A percentile compares a stretch with the other conserved stretches of the same genome.
Evolutionary conservation across 92 coral and sea anemone genomes (phyloP).

Genomic region (Paramuricea clavata): DNA sequence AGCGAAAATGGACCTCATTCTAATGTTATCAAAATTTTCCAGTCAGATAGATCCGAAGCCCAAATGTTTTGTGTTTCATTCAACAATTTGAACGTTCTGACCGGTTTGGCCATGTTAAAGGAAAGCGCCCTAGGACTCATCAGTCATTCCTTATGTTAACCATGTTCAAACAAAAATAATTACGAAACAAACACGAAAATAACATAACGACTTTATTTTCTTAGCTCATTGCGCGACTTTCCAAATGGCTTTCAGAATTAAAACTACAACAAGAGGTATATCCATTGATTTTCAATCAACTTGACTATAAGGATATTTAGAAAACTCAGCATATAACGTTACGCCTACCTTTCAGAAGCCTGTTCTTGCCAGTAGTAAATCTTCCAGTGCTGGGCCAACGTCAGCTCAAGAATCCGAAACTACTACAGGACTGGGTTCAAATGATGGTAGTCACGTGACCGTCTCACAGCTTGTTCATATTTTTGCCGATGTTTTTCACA

Average conservation of each 20-base stretch:
- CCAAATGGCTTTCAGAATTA: constrained; percentile 79
- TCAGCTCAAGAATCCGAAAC: background rate
- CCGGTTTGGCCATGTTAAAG: too few relatives aligned
- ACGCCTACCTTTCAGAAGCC: background rate
- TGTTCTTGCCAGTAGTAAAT: background rate
- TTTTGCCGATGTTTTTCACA: constrained; percentile 32
- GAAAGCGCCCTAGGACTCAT: too few relatives aligned
- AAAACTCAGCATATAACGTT: background rate
- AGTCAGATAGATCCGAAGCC: too few relatives aligned
- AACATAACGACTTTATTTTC: background rate
- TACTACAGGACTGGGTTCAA: background rate
- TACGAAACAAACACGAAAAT: background rate
- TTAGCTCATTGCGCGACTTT: constrained; percentile 86
- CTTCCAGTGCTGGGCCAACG: background rate
- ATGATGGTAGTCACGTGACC: constrained; percentile 1
- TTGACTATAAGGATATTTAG: too few relatives aligned
- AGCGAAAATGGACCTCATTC: too few relatives aligned
- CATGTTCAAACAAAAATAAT: too few relatives aligned
- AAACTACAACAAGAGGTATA: constrained; percentile 44
- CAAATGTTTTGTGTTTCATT: too few relatives aligned
- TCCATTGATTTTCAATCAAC: background rate
- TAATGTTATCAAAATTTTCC: too few relatives aligned
- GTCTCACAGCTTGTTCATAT: constrained; percentile 30
- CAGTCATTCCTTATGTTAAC: too few relatives aligned
- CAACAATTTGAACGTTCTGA: too few relatives aligned